Evolutionary conservation across 2,888 invertebrate species (phyloP), one percentile per base, ranked within the genome.

Genomic region (Dioctria linearis): DNA sequence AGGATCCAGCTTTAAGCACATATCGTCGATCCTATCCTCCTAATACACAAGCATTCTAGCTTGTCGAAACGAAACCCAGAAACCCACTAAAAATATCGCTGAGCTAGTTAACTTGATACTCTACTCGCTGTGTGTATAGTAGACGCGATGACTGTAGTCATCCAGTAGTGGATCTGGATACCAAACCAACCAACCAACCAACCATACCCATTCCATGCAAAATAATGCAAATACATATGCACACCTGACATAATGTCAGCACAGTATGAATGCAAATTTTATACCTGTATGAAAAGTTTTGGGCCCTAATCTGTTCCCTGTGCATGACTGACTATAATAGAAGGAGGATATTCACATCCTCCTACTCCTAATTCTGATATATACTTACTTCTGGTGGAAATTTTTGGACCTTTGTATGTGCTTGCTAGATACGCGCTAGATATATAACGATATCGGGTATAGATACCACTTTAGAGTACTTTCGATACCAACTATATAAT

Each of bases 41-140:
- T 25, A 25, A 25, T 5, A 59, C 13, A 51, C 42, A 42, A 57
- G 59, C 59, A 59, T 40, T 39, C 1, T 4, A 25, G 25, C 25
- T 9, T 25, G 43, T 63, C 61, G 37, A 9, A 61, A 76, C 76
- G 76, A 25, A 25, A 49, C 76, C 5, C 76, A 76, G 76, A 76
- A 76, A 76, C 76, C 76, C 76, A 76, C 76, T 76, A 76, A 76
- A 61, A 49, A 76, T 63, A 76, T 39, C 63, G 76, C 51, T 63
- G 37, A 37, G 46, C 76, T 76, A 63, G 63, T 76, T 49, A 76
- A 63, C 63, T 63, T 37, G 63, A 25, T 63, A 49, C 59, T 76
- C 11, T 61, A 63, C 73, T 57, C 25, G 25, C 25, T 25, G 25
- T 25, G 25, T 25, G 25, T 25, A 25, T 25, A 25, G 1, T 25